Base-by-base conservation (phyloP, 1,140 invertebrate genomes). In the Rhopalosiphum maidis region DNA sequence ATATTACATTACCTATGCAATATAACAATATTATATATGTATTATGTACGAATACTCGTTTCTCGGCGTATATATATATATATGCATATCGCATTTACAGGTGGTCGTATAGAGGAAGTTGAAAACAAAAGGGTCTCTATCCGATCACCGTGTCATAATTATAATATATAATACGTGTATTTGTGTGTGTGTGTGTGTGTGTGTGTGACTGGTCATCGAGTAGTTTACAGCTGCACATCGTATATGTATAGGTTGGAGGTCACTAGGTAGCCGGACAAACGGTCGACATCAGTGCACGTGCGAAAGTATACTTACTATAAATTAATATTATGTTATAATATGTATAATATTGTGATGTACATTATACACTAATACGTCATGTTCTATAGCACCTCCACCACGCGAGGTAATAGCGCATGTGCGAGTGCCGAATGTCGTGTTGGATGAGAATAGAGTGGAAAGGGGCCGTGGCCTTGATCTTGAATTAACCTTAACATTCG, bases 401-500 rank as follows among this genome's bases (percentile, higher is more conserved):
- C 25, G 60, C 30, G 11, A n/a, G 11, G 30, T n/a, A 18, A 51
- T 68, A n/a, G 30, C 60, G 60, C 60, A 68, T 68, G 30, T 68
- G 30, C 77, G 18, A 82, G 77, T 82, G 77, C 77, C 25, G 43
- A n/a, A 30, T 30, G 43, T 7, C 43, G 46, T 51, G 77, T 46
- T 15, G n/a, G 60, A 15, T 7, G 68, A 23, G 9, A 9, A 35
- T 9, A 9, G 22, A 37, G 88, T 41, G 48, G 51, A 23, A 35
- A 9, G 43, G 21, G 82, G 22, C 68, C 90, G 21, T 25, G 87
- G 8, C 91, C 91, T 92, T 92, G 91, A 92, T 92, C 91, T 92
- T 92, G 91, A 92, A 92, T 92, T 85, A 92, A 92, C 91, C 91
- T 92, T 55, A 92, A 85, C 43, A 85, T 51, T 85, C 35, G 77